A percentile compares a stretch with the other conserved stretches of the same genome.
Conservation (phyloP, 2,888 invertebrate species). For the Pyrochroa serraticornis region DNA sequence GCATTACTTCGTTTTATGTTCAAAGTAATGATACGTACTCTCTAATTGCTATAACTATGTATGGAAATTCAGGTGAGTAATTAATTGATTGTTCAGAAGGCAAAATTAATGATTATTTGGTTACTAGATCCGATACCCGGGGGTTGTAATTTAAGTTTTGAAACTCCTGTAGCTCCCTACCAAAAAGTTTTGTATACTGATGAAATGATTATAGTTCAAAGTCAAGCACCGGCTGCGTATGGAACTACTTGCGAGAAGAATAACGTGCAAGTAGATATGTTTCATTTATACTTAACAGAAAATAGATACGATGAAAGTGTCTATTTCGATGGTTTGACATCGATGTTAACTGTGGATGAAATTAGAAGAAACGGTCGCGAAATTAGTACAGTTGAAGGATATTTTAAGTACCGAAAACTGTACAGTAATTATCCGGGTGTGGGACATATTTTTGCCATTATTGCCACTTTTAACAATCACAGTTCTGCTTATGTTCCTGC, state of each 20-base stretch:
- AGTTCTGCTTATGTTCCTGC: conserved; percentile 73
- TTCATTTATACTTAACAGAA: conserved; percentile 68
- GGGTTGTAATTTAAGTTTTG: conserved; percentile 76
- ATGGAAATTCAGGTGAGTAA: conserved; percentile 27
- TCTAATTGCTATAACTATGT: conserved; percentile 35
- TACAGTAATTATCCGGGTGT: conserved; percentile 68
- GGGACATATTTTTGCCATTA: conserved; percentile 65
- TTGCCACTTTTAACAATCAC: conserved; percentile 58
- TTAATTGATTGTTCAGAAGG: conserved; percentile 25
- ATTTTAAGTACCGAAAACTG: conserved; percentile 52
- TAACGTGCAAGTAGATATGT: conserved; percentile 61
- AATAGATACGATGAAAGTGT: conserved; percentile 61
- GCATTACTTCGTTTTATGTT: conserved; percentile 30
- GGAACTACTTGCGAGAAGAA: conserved; percentile 52
- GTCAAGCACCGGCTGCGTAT: conserved; percentile 59
- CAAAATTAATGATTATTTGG: conserved; percentile 4
- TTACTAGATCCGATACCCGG: conserved; percentile 77
- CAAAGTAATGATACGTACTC: conserved; percentile 20
- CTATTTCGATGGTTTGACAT: conserved; percentile 67
- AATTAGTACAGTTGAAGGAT: conserved; percentile 53
- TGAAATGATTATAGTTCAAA: conserved; percentile 62
- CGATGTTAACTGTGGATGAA: conserved; percentile 66
- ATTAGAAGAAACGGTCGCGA: conserved; percentile 61
- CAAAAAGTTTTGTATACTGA: conserved; percentile 57
- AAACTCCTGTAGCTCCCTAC: conserved; percentile 66